These are phyloP conservation scores for Argyra leucocephala DNA, from an alignment of 2,888 invertebrate genomes.

Conservation along the genomic window DNA sequence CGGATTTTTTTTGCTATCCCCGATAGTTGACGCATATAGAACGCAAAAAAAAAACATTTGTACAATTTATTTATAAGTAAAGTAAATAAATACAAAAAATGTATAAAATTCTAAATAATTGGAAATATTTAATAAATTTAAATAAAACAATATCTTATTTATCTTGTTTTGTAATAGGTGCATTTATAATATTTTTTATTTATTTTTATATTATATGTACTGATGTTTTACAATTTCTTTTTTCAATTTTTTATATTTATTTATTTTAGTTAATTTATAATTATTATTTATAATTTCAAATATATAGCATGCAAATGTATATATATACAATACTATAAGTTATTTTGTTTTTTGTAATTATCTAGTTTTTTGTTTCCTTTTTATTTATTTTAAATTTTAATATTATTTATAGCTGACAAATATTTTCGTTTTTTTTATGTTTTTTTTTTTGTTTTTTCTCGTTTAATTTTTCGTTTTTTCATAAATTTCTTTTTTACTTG, in stretches of 20 bases:
- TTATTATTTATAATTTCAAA: constrained; percentile 3
- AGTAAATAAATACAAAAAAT: no score
- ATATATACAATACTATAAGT: not conserved
- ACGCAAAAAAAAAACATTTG: no score
- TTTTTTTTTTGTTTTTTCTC: not conserved
- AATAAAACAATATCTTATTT: not conserved
- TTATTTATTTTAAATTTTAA: not conserved
- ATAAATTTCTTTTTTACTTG: no score
- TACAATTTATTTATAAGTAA: no score
- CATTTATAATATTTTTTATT: constrained; percentile 6
- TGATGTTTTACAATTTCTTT: not conserved
- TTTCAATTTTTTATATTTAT: not conserved
- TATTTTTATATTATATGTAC: constrained; percentile 6
- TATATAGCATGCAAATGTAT: constrained; percentile 4
- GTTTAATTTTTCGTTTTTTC: not conserved
- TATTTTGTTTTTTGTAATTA: not conserved
- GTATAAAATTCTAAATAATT: no score
- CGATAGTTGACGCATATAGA: no score
- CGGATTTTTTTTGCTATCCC: no score
- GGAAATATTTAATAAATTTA: not conserved
- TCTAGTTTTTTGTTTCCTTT: not conserved
- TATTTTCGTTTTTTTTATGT: not conserved
- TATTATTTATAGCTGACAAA: not conserved
- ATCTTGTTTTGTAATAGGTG: not conserved
- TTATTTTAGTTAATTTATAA: not conserved